A percentile compares a stretch with the other conserved stretches of the same genome.
Evolutionary conservation across 2,113 vertebrate species (phyloP).

Genomic region (Typhlomys cinereus): DNA sequence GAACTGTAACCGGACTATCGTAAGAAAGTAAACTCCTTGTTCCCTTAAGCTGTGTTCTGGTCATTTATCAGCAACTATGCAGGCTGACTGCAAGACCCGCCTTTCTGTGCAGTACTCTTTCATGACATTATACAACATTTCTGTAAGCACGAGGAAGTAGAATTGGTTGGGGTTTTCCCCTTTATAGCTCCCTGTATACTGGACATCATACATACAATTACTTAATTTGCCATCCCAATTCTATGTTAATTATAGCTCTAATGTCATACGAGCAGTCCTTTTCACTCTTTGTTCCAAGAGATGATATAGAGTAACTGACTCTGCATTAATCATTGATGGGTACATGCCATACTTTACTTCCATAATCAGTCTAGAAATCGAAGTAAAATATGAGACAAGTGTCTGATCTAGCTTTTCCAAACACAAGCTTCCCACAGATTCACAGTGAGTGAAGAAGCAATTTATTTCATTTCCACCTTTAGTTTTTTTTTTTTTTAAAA

Average conservation of each 20-base stretch:
- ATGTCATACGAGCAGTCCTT: not conserved
- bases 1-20: too few relatives aligned
- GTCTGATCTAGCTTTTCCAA: not conserved
- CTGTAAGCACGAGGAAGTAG: too few relatives aligned
- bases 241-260: not conserved
- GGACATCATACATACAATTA: not conserved
- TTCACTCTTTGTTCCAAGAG: not conserved
- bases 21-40: too few relatives aligned
- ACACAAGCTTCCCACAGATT: not conserved
- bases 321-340: too few relatives aligned
- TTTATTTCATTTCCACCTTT: not conserved
- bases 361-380: not conserved
- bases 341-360: not conserved
- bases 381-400: not conserved
- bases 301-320: too few relatives aligned
- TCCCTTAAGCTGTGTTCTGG: too few relatives aligned
- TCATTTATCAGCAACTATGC: too few relatives aligned
- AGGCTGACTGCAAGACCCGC: too few relatives aligned
- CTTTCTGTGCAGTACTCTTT: not conserved
- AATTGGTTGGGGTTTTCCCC: not conserved
- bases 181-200: not conserved
- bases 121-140: not conserved
- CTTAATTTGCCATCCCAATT: not conserved
- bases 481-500: not conserved
- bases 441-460: not conserved